Base-by-base conservation (phyloP, 2,113 vertebrate genomes). In the Bambusicola thoracicus region DNA sequence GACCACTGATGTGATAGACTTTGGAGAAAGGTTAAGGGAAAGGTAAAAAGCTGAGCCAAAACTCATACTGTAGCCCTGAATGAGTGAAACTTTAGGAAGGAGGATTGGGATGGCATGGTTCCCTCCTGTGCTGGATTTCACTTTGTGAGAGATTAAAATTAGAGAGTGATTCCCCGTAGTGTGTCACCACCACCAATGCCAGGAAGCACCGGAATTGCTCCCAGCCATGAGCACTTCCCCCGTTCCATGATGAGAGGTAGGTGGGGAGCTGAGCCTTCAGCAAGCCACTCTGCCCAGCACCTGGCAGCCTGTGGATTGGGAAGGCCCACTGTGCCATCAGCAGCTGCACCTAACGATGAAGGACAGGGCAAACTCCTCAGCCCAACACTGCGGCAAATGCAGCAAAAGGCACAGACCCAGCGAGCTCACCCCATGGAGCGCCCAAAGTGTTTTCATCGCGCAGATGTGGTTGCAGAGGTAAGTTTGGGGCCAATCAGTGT, bases 101-200 rank as follows among this genome's bases (percentile, higher is more conserved):
- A 86, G 81, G 63, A 30, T 82, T 56, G 46, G 62, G 38, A 41
- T 59, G 51, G 56, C 0, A 0, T 72, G 15, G 83, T 81, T 91
- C 44, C 27, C 12, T 84, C 22, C 21, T n/a, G 44, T 74, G 24
- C 65, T 81, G 30, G 46, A 10, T 56, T 81, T 86, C 59, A 41
- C 77, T 81, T 88, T 36, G 10, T 21, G 43, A 61, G 75, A 66
- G 56, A 61, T 80, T 79, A 67, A 68, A 96, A 67, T 32, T 20
- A 84, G 20, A 82, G 18, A 19, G 24, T 8, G 30, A 69, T 69
- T 63, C 67, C 83, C 34, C 53, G 1, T 44, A 61, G 27, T 46
- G 70, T 81, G 46, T 70, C 82, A 65, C 40, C 72, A 1, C 77
- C 87, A 63, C 40, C 69, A 48, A 6, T n/a, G 74, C 21, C 21